phyloP scores from a whole-genome alignment of 2,888 invertebrate genomes.

The Pollenia griseotomentosa region DNA sequence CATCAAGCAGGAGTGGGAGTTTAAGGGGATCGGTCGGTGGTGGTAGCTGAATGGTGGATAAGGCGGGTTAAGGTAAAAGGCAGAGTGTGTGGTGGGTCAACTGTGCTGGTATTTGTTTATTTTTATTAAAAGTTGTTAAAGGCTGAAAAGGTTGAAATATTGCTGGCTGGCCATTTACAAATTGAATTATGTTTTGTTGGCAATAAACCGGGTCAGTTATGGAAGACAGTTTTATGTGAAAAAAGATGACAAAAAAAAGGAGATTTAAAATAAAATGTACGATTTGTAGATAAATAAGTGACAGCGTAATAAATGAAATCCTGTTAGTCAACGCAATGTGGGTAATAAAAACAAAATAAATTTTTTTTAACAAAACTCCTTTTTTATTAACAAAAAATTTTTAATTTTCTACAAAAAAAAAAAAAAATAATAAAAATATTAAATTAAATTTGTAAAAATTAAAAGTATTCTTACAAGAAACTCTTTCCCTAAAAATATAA shows the following conservation, averaged over 20 bases:
- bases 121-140: conserved; percentile 55
- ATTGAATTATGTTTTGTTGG: conserved; percentile 48
- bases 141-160: conserved; percentile 30
- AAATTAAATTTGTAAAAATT: too few relatives aligned
- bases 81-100: conserved; percentile 35
- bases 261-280: neutral
- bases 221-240: neutral
- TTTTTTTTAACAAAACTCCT: too few relatives aligned
- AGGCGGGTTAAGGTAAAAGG: conserved; percentile 19
- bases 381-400: too few relatives aligned
- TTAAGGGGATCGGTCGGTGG: conserved; percentile 1
- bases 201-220: conserved; percentile 34
- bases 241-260: neutral
- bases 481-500: too few relatives aligned
- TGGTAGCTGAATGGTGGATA: neutral
- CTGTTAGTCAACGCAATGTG: too few relatives aligned
- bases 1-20: conserved; percentile 30
- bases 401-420: too few relatives aligned
- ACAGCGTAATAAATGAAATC: too few relatives aligned
- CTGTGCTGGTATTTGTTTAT: conserved; percentile 34
- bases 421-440: too few relatives aligned
- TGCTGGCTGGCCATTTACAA: conserved; percentile 30
- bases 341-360: too few relatives aligned
- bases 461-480: too few relatives aligned
- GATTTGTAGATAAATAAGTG: too few relatives aligned